Conservation (phyloP, 1,140 invertebrate genomes). For the Ruditapes philippinarum region DNA sequence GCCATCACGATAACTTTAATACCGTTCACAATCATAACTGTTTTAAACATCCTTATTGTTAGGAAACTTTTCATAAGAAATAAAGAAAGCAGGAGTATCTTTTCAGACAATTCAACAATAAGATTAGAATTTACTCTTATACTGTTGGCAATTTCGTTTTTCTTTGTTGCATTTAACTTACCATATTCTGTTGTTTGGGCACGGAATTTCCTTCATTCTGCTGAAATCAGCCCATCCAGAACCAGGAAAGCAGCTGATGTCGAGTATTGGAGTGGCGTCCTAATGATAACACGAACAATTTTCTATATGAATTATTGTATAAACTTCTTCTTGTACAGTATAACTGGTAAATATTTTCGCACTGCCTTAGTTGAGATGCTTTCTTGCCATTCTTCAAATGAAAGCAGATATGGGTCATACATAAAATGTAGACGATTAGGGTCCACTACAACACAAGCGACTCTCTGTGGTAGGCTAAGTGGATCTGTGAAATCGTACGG, state of each 20-base stretch:
- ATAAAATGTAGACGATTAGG: background rate
- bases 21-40: conserved; percentile 74
- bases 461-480: background rate
- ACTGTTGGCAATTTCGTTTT: conserved; percentile 75
- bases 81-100: conserved; percentile 34
- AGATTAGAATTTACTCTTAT: conserved; percentile 77
- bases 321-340: conserved; percentile 82
- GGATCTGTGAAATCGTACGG: background rate
- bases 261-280: conserved; percentile 34
- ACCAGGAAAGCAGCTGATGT: background rate
- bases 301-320: conserved; percentile 82
- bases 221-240: background rate
- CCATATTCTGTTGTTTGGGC: conserved; percentile 78
- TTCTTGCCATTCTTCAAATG: background rate
- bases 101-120: conserved; percentile 68
- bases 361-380: conserved; percentile 63
- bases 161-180: conserved; percentile 77
- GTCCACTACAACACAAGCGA: background rate
- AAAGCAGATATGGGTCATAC: background rate
- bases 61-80: conserved; percentile 72
- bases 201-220: conserved; percentile 24
- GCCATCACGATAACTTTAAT: conserved; percentile 73
- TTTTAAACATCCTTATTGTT: conserved; percentile 74
- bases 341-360: conserved; percentile 80
- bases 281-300: conserved; percentile 70